phyloP scores from a whole-genome alignment of 1,140 invertebrate species.

The Atopsyche davidsoni region DNA sequence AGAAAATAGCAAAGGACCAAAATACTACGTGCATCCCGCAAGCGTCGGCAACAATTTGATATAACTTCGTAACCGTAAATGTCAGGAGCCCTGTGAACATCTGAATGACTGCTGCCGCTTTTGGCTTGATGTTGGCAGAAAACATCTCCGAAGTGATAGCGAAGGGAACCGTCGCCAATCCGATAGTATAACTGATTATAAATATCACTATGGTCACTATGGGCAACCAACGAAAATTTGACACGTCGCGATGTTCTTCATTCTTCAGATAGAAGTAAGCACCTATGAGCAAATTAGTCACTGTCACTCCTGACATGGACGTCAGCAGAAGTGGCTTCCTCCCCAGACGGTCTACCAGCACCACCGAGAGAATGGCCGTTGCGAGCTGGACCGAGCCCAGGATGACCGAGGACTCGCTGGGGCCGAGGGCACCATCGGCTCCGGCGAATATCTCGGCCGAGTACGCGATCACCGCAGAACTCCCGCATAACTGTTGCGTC shows the following conservation, averaged over 20 bases:
- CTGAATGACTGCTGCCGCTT: conserved; percentile 63
- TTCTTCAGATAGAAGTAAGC: conserved; percentile 53
- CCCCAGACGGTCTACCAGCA: conserved; percentile 65
- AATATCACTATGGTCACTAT: conserved; percentile 60
- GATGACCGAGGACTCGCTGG: conserved; percentile 55
- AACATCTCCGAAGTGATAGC: conserved; percentile 70
- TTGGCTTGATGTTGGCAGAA: conserved; percentile 60
- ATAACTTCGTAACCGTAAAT: conserved; percentile 68
- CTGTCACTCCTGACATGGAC: conserved; percentile 51
- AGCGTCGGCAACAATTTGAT: conserved; percentile 54
- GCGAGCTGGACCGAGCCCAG: conserved; percentile 61
- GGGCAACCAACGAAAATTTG: conserved; percentile 52
- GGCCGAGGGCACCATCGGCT: conserved; percentile 42
- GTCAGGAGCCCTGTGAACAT: conserved; percentile 63
- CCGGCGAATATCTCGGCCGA: conserved; percentile 63
- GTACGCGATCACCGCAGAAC: conserved; percentile 67
- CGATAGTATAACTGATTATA: conserved; percentile 63
- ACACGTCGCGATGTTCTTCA: conserved; percentile 29
- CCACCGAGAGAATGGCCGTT: conserved; percentile 53
- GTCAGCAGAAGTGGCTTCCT: conserved; percentile 59
- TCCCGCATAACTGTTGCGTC: conserved; percentile 68
- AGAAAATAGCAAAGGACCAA: conserved; percentile 64
- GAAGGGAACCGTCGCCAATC: conserved; percentile 64
- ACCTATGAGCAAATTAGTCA: conserved; percentile 50
- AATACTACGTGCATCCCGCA: conserved; percentile 64